Evolutionary conservation across 2,797 vertebrate species (phyloP).

Genomic region (Linurgus olivaceus): DNA sequence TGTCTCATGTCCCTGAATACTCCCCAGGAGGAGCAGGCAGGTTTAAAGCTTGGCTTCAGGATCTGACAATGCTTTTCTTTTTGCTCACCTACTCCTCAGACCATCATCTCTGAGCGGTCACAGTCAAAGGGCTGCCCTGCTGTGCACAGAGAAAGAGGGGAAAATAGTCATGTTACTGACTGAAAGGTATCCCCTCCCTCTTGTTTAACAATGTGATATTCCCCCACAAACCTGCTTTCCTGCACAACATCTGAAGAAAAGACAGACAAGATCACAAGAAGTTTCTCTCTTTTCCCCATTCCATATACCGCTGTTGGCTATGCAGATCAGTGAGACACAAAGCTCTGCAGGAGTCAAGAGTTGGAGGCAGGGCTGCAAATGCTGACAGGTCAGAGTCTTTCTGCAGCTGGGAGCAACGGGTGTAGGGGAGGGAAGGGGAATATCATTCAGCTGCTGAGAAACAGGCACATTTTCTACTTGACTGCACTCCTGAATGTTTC

Average conservation of each 20-base stretch:
- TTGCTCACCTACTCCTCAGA: neutral
- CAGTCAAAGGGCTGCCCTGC: neutral
- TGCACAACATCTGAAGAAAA: neutral
- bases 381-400: neutral
- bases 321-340: neutral
- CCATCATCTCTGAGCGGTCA: neutral
- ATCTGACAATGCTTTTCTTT: neutral
- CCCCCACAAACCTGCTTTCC: neutral
- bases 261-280: neutral
- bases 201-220: neutral
- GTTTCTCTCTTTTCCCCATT: neutral
- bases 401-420: neutral
- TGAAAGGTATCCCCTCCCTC: neutral
- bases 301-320: neutral
- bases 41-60: neutral
- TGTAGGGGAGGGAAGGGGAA: neutral
- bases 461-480: neutral
- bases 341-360: neutral
- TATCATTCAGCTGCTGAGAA: neutral
- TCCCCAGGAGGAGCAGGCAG: neutral
- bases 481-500: neutral
- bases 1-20: neutral
- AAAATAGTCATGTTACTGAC: neutral
- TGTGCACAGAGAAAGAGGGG: neutral
- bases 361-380: neutral